Conservation (phyloP, 1,140 invertebrate species). For the Drosophila sturtevanti region DNA sequence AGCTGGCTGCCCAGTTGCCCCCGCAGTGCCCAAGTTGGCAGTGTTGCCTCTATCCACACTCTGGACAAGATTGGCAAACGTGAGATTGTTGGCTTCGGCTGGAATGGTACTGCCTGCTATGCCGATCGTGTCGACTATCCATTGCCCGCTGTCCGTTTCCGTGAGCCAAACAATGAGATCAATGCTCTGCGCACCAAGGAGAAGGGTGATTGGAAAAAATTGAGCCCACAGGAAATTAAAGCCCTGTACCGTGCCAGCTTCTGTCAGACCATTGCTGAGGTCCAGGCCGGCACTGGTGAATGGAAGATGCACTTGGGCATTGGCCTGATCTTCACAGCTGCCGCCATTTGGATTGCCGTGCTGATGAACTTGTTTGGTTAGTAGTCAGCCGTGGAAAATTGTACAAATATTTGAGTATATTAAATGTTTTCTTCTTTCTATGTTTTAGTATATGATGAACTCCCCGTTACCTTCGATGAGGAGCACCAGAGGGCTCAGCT, state of each 20-base stretch:
- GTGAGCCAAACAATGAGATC: constrained; percentile 86
- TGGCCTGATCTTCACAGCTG: constrained; percentile 84
- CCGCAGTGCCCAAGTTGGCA: constrained; percentile 58
- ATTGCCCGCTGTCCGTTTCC: constrained; percentile 95
- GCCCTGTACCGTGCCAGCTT: constrained; percentile 95
- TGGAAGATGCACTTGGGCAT: constrained; percentile 92
- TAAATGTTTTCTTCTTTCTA: background rate
- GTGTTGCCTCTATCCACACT: constrained; percentile 72
- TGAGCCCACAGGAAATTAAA: constrained; percentile 96
- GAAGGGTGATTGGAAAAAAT: constrained; percentile 96
- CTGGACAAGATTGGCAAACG: constrained; percentile 89
- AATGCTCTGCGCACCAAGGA: constrained; percentile 93
- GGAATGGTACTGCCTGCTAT: constrained; percentile 92
- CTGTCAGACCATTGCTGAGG: constrained; percentile 96
- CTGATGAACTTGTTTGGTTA: constrained; percentile 89
- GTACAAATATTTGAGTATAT: background rate
- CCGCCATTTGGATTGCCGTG: constrained; percentile 88
- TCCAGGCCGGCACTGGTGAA: constrained; percentile 92
- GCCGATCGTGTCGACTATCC: constrained; percentile 92
- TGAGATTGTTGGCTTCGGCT: constrained; percentile 95
- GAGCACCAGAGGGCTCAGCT: constrained; percentile 91
- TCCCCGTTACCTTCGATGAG: constrained; percentile 89
- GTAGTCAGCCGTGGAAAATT: constrained; percentile 33
- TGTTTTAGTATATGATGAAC: constrained; percentile 87
- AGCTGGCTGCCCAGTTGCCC: constrained; percentile 67